Evolutionary conservation across 2,113 vertebrate genomes (phyloP).

Genomic region (Pollimyrus isidori): DNA sequence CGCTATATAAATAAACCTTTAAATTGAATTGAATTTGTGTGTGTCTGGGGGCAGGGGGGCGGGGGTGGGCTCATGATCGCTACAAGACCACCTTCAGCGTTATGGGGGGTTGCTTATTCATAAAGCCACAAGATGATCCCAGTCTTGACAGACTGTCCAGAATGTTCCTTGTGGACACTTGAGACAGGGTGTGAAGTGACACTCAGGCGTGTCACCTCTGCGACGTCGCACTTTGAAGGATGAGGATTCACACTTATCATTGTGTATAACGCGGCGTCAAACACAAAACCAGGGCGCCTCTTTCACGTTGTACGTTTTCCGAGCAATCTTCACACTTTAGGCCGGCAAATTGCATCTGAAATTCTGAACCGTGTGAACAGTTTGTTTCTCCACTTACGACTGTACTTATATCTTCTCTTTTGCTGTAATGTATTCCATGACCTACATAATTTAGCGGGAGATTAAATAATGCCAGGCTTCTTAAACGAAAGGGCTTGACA

Average conservation of each 20-base stretch:
- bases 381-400: constrained; percentile 12
- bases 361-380: constrained; percentile 24
- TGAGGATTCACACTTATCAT: constrained; percentile 11
- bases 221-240: not conserved
- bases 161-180: not conserved
- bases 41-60: not conserved
- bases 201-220: not conserved
- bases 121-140: not conserved
- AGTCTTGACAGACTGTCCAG: not conserved
- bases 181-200: not conserved
- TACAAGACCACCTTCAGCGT: not conserved
- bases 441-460: constrained; percentile 19
- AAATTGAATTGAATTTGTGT: not conserved
- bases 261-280: constrained; percentile 1
- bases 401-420: constrained; percentile 14
- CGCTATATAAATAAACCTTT: not conserved
- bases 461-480: constrained; percentile 14
- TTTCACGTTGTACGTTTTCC: constrained; percentile 24
- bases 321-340: constrained; percentile 26
- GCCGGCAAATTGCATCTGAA: constrained; percentile 26
- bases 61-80: not conserved
- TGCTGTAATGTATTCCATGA: constrained; percentile 21
- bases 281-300: not conserved
- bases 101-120: not conserved
- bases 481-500: constrained; percentile 3